phyloP scores from a whole-genome alignment of 2,888 invertebrate genomes.

The Taphrorychus bicolor region DNA sequence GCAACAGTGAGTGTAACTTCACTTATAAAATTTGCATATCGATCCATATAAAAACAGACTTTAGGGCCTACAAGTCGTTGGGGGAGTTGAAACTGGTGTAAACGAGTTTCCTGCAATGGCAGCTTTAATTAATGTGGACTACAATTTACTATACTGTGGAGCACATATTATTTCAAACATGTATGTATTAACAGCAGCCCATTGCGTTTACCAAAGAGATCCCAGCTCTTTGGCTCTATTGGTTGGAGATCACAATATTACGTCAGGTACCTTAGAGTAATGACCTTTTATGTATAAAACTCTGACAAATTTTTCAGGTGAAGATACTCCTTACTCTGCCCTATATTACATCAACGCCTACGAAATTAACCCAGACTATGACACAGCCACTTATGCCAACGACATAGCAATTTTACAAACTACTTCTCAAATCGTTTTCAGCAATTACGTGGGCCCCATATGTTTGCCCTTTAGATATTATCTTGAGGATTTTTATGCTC shows the following conservation, averaged over 20 bases:
- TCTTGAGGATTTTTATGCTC: constrained; percentile 53
- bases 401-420: constrained; percentile 66
- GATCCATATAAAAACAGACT: background rate
- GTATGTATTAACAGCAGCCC: constrained; percentile 65
- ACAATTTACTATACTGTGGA: constrained; percentile 62
- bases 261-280: too few relatives aligned
- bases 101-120: constrained; percentile 70
- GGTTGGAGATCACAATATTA: constrained; percentile 65
- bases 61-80: constrained; percentile 56
- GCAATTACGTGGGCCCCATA: constrained; percentile 65
- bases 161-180: constrained; percentile 61
- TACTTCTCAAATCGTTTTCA: constrained; percentile 59
- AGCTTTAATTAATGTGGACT: constrained; percentile 58
- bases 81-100: constrained; percentile 62
- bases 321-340: constrained; percentile 61
- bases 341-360: constrained; percentile 56
- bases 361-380: constrained; percentile 59
- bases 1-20: constrained; percentile 2
- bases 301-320: constrained; percentile 47
- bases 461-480: constrained; percentile 69
- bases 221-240: constrained; percentile 53
- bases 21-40: background rate
- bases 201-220: constrained; percentile 59
- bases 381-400: constrained; percentile 51
- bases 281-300: background rate